phyloP scores from a whole-genome alignment of 2,113 vertebrate genomes.

The Serranochromis macrocephalus region DNA sequence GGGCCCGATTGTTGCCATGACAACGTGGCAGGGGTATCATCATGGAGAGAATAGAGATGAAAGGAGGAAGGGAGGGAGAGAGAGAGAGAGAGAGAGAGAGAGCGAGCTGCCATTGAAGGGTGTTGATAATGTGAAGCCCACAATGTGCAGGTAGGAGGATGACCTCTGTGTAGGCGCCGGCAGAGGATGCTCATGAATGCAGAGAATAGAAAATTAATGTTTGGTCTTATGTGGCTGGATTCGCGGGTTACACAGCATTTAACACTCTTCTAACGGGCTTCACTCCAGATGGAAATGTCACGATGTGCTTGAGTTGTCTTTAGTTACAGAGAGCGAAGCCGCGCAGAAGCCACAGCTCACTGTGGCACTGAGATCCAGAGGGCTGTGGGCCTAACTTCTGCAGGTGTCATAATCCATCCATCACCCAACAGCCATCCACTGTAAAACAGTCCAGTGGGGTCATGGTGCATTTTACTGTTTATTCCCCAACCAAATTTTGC shows the following conservation, averaged over 20 bases:
- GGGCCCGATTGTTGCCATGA: constrained; percentile 78
- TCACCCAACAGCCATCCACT: constrained; percentile 38
- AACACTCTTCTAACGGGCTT: constrained; percentile 27
- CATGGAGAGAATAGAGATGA: constrained; percentile 74
- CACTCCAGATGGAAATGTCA: constrained; percentile 57
- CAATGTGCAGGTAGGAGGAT: constrained; percentile 66
- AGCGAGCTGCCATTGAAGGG: constrained; percentile 53
- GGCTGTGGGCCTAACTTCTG: constrained; percentile 41
- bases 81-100: background rate
- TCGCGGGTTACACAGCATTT: constrained; percentile 8
- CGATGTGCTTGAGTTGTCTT: constrained; percentile 47
- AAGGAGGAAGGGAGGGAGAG: constrained; percentile 49
- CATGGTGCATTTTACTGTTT: constrained; percentile 40
- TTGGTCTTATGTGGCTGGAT: constrained; percentile 31
- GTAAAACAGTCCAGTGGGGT: constrained; percentile 39
- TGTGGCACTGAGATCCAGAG: constrained; percentile 22
- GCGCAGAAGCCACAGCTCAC: constrained; percentile 20
- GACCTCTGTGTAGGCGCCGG: constrained; percentile 62
- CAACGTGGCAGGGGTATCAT: constrained; percentile 75
- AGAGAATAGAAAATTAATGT: constrained; percentile 53
- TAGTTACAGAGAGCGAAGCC: constrained; percentile 26
- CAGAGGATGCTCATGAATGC: constrained; percentile 50
- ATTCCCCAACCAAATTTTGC: background rate
- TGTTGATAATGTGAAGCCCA: constrained; percentile 56
- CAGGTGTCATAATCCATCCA: constrained; percentile 62